phyloP scores from a whole-genome alignment of 2,888 invertebrate species.

The Sarcophaga caerulescens region DNA sequence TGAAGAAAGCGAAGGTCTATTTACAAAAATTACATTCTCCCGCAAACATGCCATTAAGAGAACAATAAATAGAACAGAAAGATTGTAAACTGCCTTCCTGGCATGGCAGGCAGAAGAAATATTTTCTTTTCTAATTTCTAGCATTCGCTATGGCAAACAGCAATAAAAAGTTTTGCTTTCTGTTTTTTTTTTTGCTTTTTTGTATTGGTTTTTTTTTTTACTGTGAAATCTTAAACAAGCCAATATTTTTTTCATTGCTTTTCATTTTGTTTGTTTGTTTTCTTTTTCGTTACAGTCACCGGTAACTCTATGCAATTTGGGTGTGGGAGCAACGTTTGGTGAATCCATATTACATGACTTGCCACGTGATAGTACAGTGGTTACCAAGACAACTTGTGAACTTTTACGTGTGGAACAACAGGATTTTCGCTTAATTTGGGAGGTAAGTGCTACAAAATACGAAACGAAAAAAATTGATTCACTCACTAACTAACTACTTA shows the following conservation, averaged over 20 bases:
- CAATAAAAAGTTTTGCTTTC: not conserved
- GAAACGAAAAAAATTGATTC: not conserved
- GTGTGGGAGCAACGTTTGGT: constrained; percentile 89
- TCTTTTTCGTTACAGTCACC: constrained; percentile 83
- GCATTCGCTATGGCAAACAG: not conserved
- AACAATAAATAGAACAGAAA: not conserved
- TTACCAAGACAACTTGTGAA: constrained; percentile 88
- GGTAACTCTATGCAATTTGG: constrained; percentile 86
- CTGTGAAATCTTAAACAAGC: not conserved
- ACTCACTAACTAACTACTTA: not conserved
- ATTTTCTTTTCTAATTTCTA: not conserved
- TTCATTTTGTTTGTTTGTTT: constrained; percentile 14
- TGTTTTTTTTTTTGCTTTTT: not conserved
- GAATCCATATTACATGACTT: constrained; percentile 88
- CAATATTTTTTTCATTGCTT: constrained; percentile 7
- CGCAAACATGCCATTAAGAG: not conserved
- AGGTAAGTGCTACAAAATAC: constrained; percentile 82
- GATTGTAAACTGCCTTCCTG: not conserved
- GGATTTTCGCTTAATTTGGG: constrained; percentile 89
- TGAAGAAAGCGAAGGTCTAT: constrained; percentile 22
- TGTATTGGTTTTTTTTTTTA: not conserved
- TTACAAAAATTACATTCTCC: constrained; percentile 39
- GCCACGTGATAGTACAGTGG: constrained; percentile 87
- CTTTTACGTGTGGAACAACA: constrained; percentile 88
- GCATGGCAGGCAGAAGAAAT: not conserved